Base-by-base conservation (phyloP, 1,140 invertebrate genomes). In the Drosophila pachea region DNA sequence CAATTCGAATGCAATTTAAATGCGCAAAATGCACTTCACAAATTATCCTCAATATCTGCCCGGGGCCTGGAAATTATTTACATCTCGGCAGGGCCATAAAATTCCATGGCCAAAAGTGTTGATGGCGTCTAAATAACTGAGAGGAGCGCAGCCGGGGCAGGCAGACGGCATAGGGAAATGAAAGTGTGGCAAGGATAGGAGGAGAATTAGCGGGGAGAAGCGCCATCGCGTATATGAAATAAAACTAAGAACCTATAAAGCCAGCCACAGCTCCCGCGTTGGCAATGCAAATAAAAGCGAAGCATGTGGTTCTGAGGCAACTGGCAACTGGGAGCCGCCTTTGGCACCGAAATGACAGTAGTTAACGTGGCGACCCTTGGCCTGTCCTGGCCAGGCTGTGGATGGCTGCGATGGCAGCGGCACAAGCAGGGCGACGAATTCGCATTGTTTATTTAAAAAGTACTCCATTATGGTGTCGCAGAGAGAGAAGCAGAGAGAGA, bases 361-460 rank as follows among this genome's bases (percentile, higher is more conserved):
- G 64, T 68, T 58, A 62, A 62, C 64, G 36, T 43, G 55, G 45
- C 55, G 63, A 71, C 64, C 68, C 68, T 61, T 61, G 56, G 31
- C 22, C 64, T 56, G 42, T 55, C 40, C 47, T 56, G 67, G 42
- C 49, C 40, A 9, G 22, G 22, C 22, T 22, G 1, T 22, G 22
- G 22, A 22, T 22, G 3, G 22, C 52, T 33, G 55, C 64, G 73
- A 68, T 68, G 73, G 50, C 59, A 68, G 40, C 22, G 22, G 22
- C 53, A 54, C 62, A 53, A 60, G 54, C 47, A 68, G 55, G 55
- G 70, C 60, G 66, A 65, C 45, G 70, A 64, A 62, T 55, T 43
- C 59, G 68, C 72, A 71, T 74, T 74, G 72, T 74, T 76, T 74
- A 76, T 76, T 74, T 76, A 76, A 68, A 74, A 76, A 60, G 67